Base-by-base conservation (phyloP, 1,140 invertebrate genomes). In the Atta colombica region DNA sequence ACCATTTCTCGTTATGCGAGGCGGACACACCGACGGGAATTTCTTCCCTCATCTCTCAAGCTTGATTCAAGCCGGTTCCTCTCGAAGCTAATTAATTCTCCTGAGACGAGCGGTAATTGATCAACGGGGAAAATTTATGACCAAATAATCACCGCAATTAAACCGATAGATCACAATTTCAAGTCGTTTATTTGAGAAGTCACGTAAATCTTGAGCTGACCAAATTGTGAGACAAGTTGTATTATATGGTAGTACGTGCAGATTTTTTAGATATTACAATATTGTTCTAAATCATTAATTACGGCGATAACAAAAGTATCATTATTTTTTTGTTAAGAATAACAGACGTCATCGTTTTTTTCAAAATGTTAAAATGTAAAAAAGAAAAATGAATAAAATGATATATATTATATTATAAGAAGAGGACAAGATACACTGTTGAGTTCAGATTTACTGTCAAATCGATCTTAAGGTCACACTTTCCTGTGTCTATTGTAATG, bases 91-190 rank as follows among this genome's bases (percentile, higher is more conserved):
- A 84, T 84, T 84, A 35, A 84, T 84, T 74, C 68, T 63, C 55
- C 55, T 8, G 39, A 74, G 55, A 61, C 61, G 74, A 39, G 39
- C 39, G 55, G 16, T 75, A 84, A 84, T 84, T 61, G 80, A 61
- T 75, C 55, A 84, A 82, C 68, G 21, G 55, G 18, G 25, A 39
- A 74, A 74, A 75, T 75, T 84, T 84, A 84, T 74, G 72, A 16
- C 39, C 69, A 61, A 84, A 75, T 84, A 74, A 84, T 68, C 63
- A 80, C 12, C 49, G 61, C 35, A 80, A 85, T 85, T 78, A 85
- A 77, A 85, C 12, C 53, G 53, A 84, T 18, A 10, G 55, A 84
- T 84, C 60, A 31, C 45, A 21, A 45, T 65, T 31, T 85, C 60
- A 75, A 65, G 8, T 49, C 65, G 39, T 72, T 72, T 60, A n/a